Evolutionary conservation across 2,113 vertebrate genomes (phyloP), one percentile per base, ranked within the genome.

Genomic region (Leiothrix lutea): DNA sequence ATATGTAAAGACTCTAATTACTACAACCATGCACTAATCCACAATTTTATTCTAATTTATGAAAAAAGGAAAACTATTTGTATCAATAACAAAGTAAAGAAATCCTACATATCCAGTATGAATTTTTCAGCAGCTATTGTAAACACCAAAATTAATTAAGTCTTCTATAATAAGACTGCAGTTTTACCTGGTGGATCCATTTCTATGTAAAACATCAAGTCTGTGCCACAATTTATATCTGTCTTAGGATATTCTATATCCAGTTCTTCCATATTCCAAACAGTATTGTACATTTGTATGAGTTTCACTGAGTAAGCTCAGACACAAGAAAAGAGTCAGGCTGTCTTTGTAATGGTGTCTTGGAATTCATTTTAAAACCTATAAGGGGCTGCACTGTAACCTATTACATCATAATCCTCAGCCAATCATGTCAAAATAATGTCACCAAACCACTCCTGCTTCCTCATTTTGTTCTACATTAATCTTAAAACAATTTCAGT

Each of bases 361-460:
- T 98, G 98, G 98, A 98, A 98, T 97, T 98, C 94, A 98, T 98
- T 98, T 98, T 97, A 98, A 98, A 98, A 98, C 96, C 98, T 98
- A 98, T 98, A 98, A 98, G 98, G 97, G 97, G 98, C 98, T 98
- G 98, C 98, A 98, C 99, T 98, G 98, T 98, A 99, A 99, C 98
- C 98, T 98, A 98, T 99, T 99, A 99, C 99, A 99, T 99, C 99
- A 99, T 99, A 99, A 97, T 98, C 98, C 98, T 98, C 98, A 98
- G 98, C 99, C 99, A 99, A 99, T 99, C 98, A 98, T 97, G 98
- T 95, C 98, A 98, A 98, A 97, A 98, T 97, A 98, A 98, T 98
- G 98, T 98, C 98, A 98, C 97, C 98, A 98, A 98, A 98, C 98
- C 98, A 98, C 98, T 99, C 98, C 98, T 98, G 98, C 96, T 98